Base-by-base conservation (phyloP, 2,113 vertebrate species). In the Salvelinus sp. region DNA sequence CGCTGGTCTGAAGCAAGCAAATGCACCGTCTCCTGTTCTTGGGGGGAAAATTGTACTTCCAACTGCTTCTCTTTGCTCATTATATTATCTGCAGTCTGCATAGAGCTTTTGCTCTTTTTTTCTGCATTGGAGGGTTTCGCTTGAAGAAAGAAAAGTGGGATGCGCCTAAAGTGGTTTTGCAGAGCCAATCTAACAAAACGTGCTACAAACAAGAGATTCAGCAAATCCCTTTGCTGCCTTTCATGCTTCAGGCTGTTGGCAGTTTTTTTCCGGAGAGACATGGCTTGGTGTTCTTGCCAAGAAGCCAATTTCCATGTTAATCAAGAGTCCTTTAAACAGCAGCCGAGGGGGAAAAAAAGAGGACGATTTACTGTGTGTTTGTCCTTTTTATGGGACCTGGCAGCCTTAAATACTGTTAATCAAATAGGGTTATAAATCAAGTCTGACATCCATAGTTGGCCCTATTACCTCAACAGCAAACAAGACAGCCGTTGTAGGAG, bases 61-160 rank as follows among this genome's bases (percentile, higher is more conserved):
- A 66, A 27, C 64, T 30, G 64, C 64, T 66, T 66, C 28, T 33
- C 65, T 67, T 67, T 28, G 65, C 65, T 67, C 65, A 67, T 67
- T 18, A 68, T 67, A 33, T 67, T 67, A 67, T 33, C 28, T 67
- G 28, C 16, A 7, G 65, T 67, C 27, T 6, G 16, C 65, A 67
- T 38, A 67, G 28, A 38, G 27, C 4, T 13, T 16, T 13, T 18
- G 50, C 13, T 4, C 65, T 67, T 67, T 38, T 44, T 10, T 44
- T 44, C 38, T 44, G 7, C 28, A 67, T 67, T 66, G 64, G 23
- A 66, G 64, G 23, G 64, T 28, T 30, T 66, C 12, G 3, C 63
- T 65, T 28, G 28, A 30, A 18, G 25, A 28, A 30, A 16, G 10
- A 1, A 10, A 33, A 67, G 30, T 33, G 66, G 13, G 65, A 67